Evolutionary conservation across 2,888 invertebrate genomes (phyloP), one percentile per base, ranked within the genome.

Genomic region (Sepioteuthis lessoniana): DNA sequence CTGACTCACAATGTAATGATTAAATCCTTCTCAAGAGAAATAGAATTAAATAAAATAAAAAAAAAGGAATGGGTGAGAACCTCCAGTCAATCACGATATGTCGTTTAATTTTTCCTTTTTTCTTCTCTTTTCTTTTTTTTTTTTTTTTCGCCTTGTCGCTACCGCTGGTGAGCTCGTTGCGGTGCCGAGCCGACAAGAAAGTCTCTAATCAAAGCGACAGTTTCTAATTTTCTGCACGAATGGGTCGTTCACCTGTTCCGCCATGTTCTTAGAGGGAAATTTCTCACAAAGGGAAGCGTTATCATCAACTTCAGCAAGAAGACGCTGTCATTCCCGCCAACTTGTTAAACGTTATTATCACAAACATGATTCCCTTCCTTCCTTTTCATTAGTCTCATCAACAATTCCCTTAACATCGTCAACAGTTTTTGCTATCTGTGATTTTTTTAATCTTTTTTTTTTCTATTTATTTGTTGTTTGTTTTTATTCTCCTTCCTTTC

Each of bases 241-340:
- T 76, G n/a, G 50, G 76, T 76, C 76, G 76, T 76, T 76, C 76
- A 76, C 76, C 76, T 76, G 76, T 76, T 76, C 13, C 76, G 76
- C 31, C 76, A 31, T 76, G 31, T 76, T 76, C 76, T 76, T 13
- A 10, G 31, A 13, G 76, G 8, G 76, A 76, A 31, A 76, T 31
- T 76, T 31, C n/a, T 31, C 13, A 5, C 25, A 21, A 31, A 7
- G 31, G n/a, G n/a, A n/a, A n/a, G 19, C 21, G 50, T 19, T 50
- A 50, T 50, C 50, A 50, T 50, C 50, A 76, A 2, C 76, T 76
- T 8, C 55, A 25, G 21, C 25, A 42, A 42, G 21, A 50, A 16
- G 21, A 21, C 21, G 16, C 3, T 21, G 47, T 47, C 47, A 47
- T 60, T 60, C 10, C 31, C 60, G 31, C 31, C 31, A 31, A 31